Evolutionary conservation across 30 jellyfish, hydroid and myxozoan genomes (phyloP), one percentile per base, ranked within the genome.

Genomic region (Pelagia noctiluca): DNA sequence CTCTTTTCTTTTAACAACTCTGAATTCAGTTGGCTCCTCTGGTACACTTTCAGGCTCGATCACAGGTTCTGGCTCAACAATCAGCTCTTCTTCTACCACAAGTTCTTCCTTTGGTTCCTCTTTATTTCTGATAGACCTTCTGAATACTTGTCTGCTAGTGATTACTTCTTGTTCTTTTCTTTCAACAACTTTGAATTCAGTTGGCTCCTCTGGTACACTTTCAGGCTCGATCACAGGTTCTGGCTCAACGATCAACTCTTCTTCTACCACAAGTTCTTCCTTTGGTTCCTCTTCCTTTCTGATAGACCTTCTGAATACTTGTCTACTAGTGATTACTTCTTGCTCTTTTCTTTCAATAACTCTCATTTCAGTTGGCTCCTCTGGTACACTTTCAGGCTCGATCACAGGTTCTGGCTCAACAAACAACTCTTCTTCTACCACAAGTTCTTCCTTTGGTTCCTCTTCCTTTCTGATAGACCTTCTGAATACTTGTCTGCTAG

Each of bases 1-100:
- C 57, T 42, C 57, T 42, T 16, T 42, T 16, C 57, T 42, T 16
- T 5, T 16, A 42, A 42, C 57, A n/a, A n/a, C n/a, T n/a, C n/a
- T n/a, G n/a, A n/a, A n/a, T n/a, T n/a, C n/a, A 16, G 57, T 42
- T 5, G 12, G 57, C 16, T 42, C 16, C 57, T 5, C 18, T 37
- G 48, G 85, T 3, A 28, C 91, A 4, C 21, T 36, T 23, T 83
- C 93, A 19, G 52, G 92, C 22, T 90, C 86, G 33, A 64, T 1
- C 30, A 66, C 63, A 29, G 67, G 80, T 81, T 50, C n/a, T 0
- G 91, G 91, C 84, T 81, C 92, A 57, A 38, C 90, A n/a, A 81
- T 30, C 35, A 83, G 33, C 23, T 37, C 38, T 62, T 83, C 94
- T 7, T 25, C n/a, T n/a, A n/a, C n/a, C n/a, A n/a, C n/a, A n/a